Conservation (phyloP, 2,797 vertebrate genomes). For the Rhynchotus rufescens region DNA sequence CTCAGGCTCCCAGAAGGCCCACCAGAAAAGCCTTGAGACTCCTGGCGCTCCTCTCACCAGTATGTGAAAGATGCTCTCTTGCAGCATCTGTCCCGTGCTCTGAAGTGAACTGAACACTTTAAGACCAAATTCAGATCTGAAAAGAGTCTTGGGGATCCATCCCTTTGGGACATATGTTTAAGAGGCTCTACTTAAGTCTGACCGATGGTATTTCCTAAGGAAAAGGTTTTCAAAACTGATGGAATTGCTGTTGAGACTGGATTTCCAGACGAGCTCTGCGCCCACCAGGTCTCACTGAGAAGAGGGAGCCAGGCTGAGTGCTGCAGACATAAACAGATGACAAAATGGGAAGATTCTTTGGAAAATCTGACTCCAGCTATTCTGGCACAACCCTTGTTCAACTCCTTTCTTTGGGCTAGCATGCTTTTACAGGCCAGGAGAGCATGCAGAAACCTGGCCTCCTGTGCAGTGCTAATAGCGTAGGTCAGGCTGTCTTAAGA, state of each 20-base stretch:
- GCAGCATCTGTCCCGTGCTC: not conserved
- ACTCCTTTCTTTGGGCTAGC: not conserved
- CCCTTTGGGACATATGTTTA: not conserved
- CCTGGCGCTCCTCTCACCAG: not conserved
- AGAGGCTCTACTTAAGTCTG: not conserved
- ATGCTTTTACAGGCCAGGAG: not conserved
- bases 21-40: not conserved
- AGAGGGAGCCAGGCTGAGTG: accelerated
- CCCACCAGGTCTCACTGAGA: not conserved
- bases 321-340: not conserved
- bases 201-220: not conserved
- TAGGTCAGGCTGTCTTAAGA: not conserved
- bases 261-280: not conserved
- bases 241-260: not conserved
- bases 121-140: not conserved
- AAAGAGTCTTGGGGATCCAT: not conserved
- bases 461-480: not conserved
- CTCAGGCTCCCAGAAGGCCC: not conserved
- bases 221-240: not conserved
- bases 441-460: not conserved
- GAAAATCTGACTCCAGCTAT: not conserved
- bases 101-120: not conserved
- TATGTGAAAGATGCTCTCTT: not conserved
- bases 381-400: not conserved
- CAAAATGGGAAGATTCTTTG: not conserved